Evolutionary conservation across 1,140 invertebrate genomes (phyloP), one percentile per base, ranked within the genome.

Genomic region (Diprion similis): DNA sequence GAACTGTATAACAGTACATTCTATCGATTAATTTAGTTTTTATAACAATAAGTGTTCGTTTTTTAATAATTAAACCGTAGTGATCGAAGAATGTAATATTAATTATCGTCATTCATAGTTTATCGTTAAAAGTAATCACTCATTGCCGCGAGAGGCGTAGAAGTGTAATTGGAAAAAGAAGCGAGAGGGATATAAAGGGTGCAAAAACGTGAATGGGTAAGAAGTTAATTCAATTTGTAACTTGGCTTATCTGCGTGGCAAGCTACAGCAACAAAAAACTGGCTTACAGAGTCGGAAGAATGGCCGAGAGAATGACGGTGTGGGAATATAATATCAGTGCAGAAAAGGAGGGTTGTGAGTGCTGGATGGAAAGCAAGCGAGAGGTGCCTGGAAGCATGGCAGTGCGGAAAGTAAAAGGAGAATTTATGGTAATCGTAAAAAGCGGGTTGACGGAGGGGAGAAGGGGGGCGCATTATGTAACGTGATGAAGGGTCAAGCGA

Each of bases 361-460:
- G n/a, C 46, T 70, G 2, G 66, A 19, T 15, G 37, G 19, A 18
- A 19, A 51, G 67, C 46, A 19, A 51, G 67, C 46, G 67, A 37
- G 72, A 59, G 19, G 65, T 66, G 71, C 51, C 59, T 71, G 66
- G 64, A 70, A 72, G 47, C 72, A 71, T 68, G 46, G 69, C 68
- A 64, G 73, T 77, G 73, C 45, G 71, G 72, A 72, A 77, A 73
- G 69, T 73, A 71, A 70, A 71, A 68, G 76, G 70, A 72, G 73
- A 76, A 78, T 78, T 78, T 78, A 78, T 78, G 77, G 74, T 78
- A 78, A 78, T 78, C 77, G 75, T 78, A 78, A 78, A 78, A 78
- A 78, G 77, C 76, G 77, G 75, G 74, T 68, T 72, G 75, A 75
- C 70, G 24, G 24, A 37, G 24, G 24, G 24, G 24, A 6, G 0